These are phyloP conservation scores for Polypterus senegalus DNA, from an alignment of 2,113 vertebrate species.

Conservation along the genomic window DNA sequence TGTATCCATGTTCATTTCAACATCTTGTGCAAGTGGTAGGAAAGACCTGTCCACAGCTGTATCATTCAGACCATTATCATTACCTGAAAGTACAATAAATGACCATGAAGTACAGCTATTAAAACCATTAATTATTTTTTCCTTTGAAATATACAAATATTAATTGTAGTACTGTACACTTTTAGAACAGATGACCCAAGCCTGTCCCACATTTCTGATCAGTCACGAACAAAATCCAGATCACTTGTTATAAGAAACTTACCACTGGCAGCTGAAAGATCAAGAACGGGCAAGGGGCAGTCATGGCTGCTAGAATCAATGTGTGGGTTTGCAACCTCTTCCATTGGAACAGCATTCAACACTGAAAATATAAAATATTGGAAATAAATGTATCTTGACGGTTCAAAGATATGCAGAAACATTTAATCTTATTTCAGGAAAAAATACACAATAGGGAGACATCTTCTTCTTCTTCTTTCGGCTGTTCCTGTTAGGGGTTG, in stretches of 20 bases:
- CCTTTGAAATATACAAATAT: too few species aligned
- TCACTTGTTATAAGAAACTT: conserved; percentile 12
- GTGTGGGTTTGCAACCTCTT: conserved; percentile 7
- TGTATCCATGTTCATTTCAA: conserved; percentile 18
- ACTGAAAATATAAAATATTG: not conserved
- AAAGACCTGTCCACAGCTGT: conserved; percentile 18
- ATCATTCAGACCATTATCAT: not conserved
- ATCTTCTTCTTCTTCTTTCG: too few species aligned
- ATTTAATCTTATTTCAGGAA: too few species aligned
- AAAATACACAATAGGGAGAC: too few species aligned
- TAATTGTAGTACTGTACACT: too few species aligned
- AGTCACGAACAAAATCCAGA: too few species aligned
- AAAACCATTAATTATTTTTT: too few species aligned
- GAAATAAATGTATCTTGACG: not conserved
- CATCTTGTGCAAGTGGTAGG: conserved; percentile 16
- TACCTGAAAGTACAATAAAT: not conserved
- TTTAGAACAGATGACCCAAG: too few species aligned
- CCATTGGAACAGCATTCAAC: rapidly evolving
- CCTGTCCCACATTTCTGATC: too few species aligned
- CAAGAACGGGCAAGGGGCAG: not conserved
- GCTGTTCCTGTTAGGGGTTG: too few species aligned
- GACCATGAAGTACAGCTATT: not conserved
- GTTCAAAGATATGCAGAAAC: not conserved
- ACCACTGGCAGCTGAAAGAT: conserved; percentile 31
- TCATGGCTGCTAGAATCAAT: not conserved